phyloP scores from a whole-genome alignment of 2,113 vertebrate genomes.

The Dicrurus megarhynchus region DNA sequence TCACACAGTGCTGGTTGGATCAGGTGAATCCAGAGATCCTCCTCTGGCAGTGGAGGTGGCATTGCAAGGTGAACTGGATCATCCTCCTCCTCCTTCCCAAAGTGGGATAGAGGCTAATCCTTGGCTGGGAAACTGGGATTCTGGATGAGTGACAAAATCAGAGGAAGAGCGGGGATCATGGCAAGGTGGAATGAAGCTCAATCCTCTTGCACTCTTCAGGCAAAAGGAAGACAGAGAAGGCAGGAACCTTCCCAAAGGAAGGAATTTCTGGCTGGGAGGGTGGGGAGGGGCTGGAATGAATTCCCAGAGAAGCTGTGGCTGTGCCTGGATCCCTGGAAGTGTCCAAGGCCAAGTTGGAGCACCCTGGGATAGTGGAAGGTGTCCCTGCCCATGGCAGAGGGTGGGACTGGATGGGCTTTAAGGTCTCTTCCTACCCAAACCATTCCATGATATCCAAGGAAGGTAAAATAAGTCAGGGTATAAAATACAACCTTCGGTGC shows the following conservation, averaged over 20 bases:
- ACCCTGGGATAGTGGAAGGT: rapidly evolving
- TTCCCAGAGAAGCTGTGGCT: not conserved
- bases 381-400: not conserved
- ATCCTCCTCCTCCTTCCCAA: not conserved
- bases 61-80: too few relatives aligned
- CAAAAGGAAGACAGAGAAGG: not conserved
- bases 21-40: not conserved
- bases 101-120: not conserved
- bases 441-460: not conserved
- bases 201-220: not conserved
- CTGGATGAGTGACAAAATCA: not conserved
- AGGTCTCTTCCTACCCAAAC: not conserved
- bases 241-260: not conserved
- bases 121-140: not conserved
- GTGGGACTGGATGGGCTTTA: not conserved
- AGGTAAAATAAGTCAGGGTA: not conserved
- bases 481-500: not conserved
- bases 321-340: not conserved
- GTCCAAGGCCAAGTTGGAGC: not conserved
- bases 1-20: not conserved
- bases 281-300: rapidly evolving
- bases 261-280: not conserved
- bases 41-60: not conserved
- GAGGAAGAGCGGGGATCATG: not conserved
- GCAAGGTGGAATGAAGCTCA: not conserved